Base-by-base conservation (phyloP, 2,888 invertebrate genomes). In the Athetis lepigone region DNA sequence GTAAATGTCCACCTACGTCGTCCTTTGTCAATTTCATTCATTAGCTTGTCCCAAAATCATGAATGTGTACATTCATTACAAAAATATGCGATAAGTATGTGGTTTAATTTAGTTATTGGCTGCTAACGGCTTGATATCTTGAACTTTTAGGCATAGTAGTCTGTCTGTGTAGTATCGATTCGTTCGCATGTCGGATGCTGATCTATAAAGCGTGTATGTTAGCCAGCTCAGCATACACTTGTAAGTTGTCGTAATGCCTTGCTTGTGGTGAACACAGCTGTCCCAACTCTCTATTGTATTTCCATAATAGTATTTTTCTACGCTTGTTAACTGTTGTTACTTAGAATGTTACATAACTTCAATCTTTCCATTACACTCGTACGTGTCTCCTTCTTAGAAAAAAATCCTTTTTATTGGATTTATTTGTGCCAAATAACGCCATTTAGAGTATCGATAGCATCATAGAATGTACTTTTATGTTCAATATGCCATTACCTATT, bases 171-270 rank as follows among this genome's bases (percentile, higher is more conserved):
- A 9, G 7, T 16, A 13, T 39, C 1, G 19, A 29, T 27, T 51
- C 19, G 16, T 42, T 71, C 18, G 36, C 55, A 42, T 40, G 21
- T 61, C 19, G 13, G 23, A 33, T 57, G 43, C 1, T 16, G 16
- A 29, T 37, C 9, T 8, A 21, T 33, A 57, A 43, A 56, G 56
- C 67, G 78, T 82, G 85, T 75, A 80, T 87, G 90, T 88, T 83
- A 87, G 19, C 89, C 88, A 89, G 90, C 90, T 90, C 90, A 82
- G 82, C 88, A 85, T 81, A 67, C 75, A 62, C 76, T 69, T 25
- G 33, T 33, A 45, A 54, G 68, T 80, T 77, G 77, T 81, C 74
- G 78, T 79, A 70, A 78, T 72, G 78, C 64, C 83, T 85, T 80
- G 80, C 76, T 76, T 70, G 77, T 80, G 79, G 79, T 77, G 80